A percentile compares a stretch with the other conserved stretches of the same genome.
These are phyloP conservation scores for Drosophila triauraria DNA, from an alignment of 1,140 invertebrate genomes.

Conservation along the genomic window DNA sequence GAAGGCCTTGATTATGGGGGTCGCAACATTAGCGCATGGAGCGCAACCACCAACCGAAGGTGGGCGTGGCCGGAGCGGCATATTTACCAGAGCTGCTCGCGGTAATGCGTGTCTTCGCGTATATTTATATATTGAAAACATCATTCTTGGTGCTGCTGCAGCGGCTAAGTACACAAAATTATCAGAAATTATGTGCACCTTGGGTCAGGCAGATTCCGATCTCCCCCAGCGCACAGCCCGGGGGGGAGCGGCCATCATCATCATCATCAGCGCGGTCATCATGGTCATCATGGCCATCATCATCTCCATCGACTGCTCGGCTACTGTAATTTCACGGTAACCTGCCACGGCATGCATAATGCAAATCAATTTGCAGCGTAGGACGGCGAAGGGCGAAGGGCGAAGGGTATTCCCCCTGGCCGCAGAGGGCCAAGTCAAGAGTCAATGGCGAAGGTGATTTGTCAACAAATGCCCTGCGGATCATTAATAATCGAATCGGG, in stretches of 20 bases:
- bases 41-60: slow-evolving; percentile 13
- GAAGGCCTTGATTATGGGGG: slow-evolving; percentile 63
- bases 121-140: slow-evolving; percentile 56
- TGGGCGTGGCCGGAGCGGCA: slow-evolving; percentile 40
- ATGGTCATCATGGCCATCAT: slow-evolving; percentile 27
- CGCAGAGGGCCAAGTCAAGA: slow-evolving; percentile 31
- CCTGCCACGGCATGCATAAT: slow-evolving; percentile 76
- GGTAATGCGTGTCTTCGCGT: slow-evolving; percentile 46
- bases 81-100: slow-evolving; percentile 44
- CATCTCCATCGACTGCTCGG: slow-evolving; percentile 34
- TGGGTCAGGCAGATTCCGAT: slow-evolving; percentile 63
- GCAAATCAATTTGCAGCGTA: slow-evolving; percentile 64
- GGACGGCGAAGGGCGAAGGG: slow-evolving; percentile 11
- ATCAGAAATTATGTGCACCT: slow-evolving; percentile 79
- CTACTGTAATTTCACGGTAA: slow-evolving; percentile 78
- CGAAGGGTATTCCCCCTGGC: slow-evolving; percentile 3
- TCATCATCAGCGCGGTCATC: slow-evolving; percentile 24
- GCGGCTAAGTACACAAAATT: slow-evolving; percentile 79
- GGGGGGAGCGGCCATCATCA: slow-evolving; percentile 33
- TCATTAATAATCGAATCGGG: slow-evolving; percentile 53
- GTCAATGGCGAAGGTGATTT: slow-evolving; percentile 41
- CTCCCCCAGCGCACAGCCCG: slow-evolving; percentile 49
- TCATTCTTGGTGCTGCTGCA: slow-evolving; percentile 52
- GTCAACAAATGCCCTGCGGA: slow-evolving; percentile 46
- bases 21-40: slow-evolving; percentile 57